Evolutionary conservation across 2,113 vertebrate species (phyloP), one percentile per base, ranked within the genome.

Genomic region (Embiotoca jacksoni): DNA sequence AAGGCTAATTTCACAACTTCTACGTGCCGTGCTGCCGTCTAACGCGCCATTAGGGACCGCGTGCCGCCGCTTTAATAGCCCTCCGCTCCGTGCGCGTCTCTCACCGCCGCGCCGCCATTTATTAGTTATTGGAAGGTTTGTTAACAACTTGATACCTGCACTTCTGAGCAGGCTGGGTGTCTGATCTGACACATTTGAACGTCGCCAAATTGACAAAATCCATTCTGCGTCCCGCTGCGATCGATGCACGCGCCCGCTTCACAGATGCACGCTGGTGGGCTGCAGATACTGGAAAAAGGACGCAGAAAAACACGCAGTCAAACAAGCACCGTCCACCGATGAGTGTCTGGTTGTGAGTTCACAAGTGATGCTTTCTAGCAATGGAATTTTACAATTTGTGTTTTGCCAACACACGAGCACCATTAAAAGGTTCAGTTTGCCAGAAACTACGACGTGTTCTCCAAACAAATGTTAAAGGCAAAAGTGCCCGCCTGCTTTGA

Each of bases 91-190:
- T 69, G 75, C 15, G 36, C 61, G 61, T 84, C 82, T 23, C 23
- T 23, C 23, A 23, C 67, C 57, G 11, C 31, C 0, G 61, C 37
- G 3, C 30, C 5, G 0, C 44, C 62, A 56, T 75, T 65, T 82
- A 81, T 79, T 80, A 54, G 63, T 68, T 82, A 76, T 72, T 61
- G 32, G 50, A 75, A 72, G 31, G 47, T 63, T 68, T 62, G 23
- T 54, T 44, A 14, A 15, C 47, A 62, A 8, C 53, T 23, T 35
- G 37, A 67, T 23, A 52, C 13, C 54, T 78, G 72, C 30, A 8
- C 2, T 52, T n/a, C 13, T 33, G 62, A 75, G 69, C 56, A 3
- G 62, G 62, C 62, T 36, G 16, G 39, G 54, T 44, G 52, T 37
- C 46, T 36, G 54, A 60, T 71, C 68, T 58, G 23, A 23, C 23